phyloP scores from a whole-genome alignment of 2,113 vertebrate species.

The Brachirus orientalis region DNA sequence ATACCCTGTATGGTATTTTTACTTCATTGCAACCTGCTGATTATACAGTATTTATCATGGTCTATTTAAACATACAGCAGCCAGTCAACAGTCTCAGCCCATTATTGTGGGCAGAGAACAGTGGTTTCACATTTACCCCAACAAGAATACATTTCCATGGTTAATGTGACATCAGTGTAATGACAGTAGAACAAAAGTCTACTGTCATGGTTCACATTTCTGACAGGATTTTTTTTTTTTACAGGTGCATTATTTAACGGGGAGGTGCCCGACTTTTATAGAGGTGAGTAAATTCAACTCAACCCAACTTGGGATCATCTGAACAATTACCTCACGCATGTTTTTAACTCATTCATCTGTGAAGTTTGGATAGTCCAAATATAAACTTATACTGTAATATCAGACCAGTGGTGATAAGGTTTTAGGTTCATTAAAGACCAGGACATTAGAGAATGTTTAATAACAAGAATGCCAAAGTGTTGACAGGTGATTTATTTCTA shows the following conservation, averaged over 20 bases:
- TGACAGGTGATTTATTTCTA: neutral
- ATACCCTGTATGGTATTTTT: neutral
- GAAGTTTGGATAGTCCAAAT: neutral
- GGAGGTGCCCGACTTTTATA: conserved; percentile 61
- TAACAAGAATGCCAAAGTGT: too few relatives aligned
- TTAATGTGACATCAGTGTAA: conserved; percentile 35
- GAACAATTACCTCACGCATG: too few relatives aligned
- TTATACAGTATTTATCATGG: neutral
- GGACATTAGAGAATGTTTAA: too few relatives aligned
- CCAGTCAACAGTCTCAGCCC: conserved; percentile 15
- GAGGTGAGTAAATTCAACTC: conserved; percentile 64
- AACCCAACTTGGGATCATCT: neutral
- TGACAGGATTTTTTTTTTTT: conserved; percentile 48
- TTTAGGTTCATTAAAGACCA: neutral
- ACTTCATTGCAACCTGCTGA: too few relatives aligned
- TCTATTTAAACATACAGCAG: conserved; percentile 49
- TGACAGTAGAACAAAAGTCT: conserved; percentile 30
- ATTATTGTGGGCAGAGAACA: conserved; percentile 32
- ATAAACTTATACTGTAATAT: neutral
- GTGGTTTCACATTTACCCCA: too few relatives aligned
- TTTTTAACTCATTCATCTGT: neutral
- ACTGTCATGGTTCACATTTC: neutral
- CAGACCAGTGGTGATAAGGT: neutral
- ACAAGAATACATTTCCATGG: conserved; percentile 28
- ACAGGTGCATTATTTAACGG: conserved; percentile 64